Evolutionary conservation across 2,888 invertebrate species (phyloP).

Genomic region (Oscheius sp.): DNA sequence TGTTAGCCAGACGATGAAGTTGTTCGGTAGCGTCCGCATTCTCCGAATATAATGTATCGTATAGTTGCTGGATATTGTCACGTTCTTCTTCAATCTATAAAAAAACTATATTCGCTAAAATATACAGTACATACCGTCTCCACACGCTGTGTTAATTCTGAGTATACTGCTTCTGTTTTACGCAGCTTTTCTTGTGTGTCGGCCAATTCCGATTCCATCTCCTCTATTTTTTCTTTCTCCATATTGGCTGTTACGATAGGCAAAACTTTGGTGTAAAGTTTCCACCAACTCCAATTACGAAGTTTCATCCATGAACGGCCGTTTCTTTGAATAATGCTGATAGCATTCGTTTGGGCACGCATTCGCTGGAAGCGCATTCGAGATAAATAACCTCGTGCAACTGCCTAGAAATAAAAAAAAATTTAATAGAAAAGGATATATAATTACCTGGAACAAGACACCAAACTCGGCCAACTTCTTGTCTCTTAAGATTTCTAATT

Average conservation of each 20-base stretch:
- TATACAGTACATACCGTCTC: not conserved
- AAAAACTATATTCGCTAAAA: too few relatives aligned
- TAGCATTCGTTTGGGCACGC: slow-evolving; percentile 93
- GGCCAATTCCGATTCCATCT: slow-evolving; percentile 92
- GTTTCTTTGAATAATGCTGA: slow-evolving; percentile 96
- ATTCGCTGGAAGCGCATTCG: slow-evolving; percentile 89
- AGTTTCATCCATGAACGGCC: slow-evolving; percentile 97
- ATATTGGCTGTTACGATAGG: not conserved
- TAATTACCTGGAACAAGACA: slow-evolving; percentile 85
- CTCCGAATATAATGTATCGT: slow-evolving; percentile 80
- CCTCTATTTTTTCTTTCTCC: slow-evolving; percentile 95
- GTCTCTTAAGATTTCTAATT: slow-evolving; percentile 91
- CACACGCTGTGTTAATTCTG: slow-evolving; percentile 39
- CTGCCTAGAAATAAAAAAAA: slow-evolving; percentile 83
- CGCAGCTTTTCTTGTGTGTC: slow-evolving; percentile 48
- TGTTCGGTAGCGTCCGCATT: slow-evolving; percentile 36
- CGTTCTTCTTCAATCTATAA: slow-evolving; percentile 87
- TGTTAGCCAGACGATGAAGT: not conserved
- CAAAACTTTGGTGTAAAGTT: slow-evolving; percentile 89
- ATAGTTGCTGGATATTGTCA: slow-evolving; percentile 87
- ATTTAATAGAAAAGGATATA: not conserved
- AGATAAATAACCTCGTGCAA: slow-evolving; percentile 93
- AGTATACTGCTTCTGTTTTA: slow-evolving; percentile 48
- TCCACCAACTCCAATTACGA: slow-evolving; percentile 99
- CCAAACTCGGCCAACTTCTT: slow-evolving; percentile 97